Evolutionary conservation across 2,888 invertebrate species (phyloP).

Genomic region (Timema cristinae): DNA sequence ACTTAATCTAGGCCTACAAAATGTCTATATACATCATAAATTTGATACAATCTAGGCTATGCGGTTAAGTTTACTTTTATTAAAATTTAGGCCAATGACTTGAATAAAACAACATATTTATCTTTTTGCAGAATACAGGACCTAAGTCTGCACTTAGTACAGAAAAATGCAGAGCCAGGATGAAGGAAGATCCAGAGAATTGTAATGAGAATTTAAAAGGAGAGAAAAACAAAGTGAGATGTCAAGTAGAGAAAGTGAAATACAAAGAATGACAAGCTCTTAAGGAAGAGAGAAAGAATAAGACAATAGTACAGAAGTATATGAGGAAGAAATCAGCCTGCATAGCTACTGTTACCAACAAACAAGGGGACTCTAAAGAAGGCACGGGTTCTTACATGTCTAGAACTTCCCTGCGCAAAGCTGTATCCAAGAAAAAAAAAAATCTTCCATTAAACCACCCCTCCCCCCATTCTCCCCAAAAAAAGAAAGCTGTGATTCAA

Average conservation of each 20-base stretch:
- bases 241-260: slow-evolving; percentile 1
- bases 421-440: neutral
- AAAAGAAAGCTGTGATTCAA: slow-evolving; percentile 9
- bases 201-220: neutral
- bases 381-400: neutral
- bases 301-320: neutral
- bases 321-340: neutral
- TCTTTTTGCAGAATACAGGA: slow-evolving; percentile 2
- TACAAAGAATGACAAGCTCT: neutral
- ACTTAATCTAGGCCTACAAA: no score
- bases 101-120: neutral
- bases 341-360: neutral
- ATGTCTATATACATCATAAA: no score
- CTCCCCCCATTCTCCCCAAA: no score
- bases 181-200: slow-evolving; percentile 11
- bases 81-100: neutral
- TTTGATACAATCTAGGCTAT: neutral
- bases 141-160: slow-evolving; percentile 9
- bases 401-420: neutral
- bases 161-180: slow-evolving; percentile 11
- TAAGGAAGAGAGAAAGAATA: slow-evolving; percentile 6
- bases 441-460: neutral
- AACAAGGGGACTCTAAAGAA: neutral
- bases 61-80: neutral
- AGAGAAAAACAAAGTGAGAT: slow-evolving; percentile 5